phyloP scores from a whole-genome alignment of 1,140 invertebrate species.

The Leptopilina clavipes region DNA sequence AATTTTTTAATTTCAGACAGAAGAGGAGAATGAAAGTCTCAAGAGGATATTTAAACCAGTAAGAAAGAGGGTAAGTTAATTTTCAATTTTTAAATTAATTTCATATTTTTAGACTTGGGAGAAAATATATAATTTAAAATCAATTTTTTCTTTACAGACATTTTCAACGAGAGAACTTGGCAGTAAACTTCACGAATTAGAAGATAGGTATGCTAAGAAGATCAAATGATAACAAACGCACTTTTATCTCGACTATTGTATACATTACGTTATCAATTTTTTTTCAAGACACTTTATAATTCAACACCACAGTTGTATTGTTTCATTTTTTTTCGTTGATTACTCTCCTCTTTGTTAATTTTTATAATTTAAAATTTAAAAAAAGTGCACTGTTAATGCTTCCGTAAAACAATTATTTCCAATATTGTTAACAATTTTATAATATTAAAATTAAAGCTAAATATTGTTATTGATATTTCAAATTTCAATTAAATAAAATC shows the following conservation, averaged over 20 bases:
- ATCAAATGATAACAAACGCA: conserved; percentile 50
- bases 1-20: conserved; percentile 35
- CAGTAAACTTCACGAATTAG: conserved; percentile 62
- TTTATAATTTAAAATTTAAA: too few relatives aligned
- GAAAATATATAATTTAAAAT: too few relatives aligned
- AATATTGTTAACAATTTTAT: too few relatives aligned
- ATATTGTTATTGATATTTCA: too few relatives aligned
- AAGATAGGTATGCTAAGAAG: conserved; percentile 63
- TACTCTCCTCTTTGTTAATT: too few relatives aligned
- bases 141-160: conserved; percentile 56
- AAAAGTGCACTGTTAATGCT: too few relatives aligned
- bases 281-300: neutral
- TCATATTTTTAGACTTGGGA: too few relatives aligned
- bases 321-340: too few relatives aligned
- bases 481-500: too few relatives aligned
- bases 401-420: too few relatives aligned
- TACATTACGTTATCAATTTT: conserved; percentile 6
- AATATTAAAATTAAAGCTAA: too few relatives aligned
- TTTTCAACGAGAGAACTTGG: conserved; percentile 66
- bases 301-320: conserved; percentile 35
- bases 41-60: conserved; percentile 42
- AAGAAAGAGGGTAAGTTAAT: neutral
- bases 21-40: conserved; percentile 41
- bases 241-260: conserved; percentile 26
- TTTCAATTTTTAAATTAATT: neutral